These are phyloP conservation scores for Cyprinella venusta DNA, from an alignment of 2,797 vertebrate species.

Conservation along the genomic window DNA sequence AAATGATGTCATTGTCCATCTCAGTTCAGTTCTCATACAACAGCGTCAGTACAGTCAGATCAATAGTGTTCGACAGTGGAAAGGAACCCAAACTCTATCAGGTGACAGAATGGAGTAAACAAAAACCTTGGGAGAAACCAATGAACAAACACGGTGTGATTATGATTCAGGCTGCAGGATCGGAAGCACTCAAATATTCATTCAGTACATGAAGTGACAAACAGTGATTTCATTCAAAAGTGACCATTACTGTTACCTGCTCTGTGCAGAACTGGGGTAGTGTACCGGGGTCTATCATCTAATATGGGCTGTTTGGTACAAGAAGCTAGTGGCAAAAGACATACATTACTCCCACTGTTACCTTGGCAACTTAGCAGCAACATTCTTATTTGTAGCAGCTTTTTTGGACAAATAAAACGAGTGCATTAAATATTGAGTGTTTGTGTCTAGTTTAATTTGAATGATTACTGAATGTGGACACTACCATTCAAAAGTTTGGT, in stretches of 20 bases:
- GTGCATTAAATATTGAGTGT: conserved; percentile 8
- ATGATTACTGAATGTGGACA: not conserved
- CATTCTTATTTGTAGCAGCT: conserved; percentile 17
- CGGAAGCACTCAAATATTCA: too few relatives aligned
- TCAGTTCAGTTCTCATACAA: too few relatives aligned
- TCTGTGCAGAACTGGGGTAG: not conserved
- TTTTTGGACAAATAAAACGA: conserved; percentile 20
- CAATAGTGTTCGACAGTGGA: too few relatives aligned
- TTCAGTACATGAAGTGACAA: not conserved
- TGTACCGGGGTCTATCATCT: not conserved
- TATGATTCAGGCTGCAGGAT: too few relatives aligned
- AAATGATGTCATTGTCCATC: too few relatives aligned
- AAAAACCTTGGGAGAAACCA: too few relatives aligned
- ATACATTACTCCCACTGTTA: conserved; percentile 9
- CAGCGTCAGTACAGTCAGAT: too few relatives aligned
- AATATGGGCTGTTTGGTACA: conserved; percentile 6
- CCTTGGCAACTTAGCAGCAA: conserved; percentile 1
- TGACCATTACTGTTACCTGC: not conserved
- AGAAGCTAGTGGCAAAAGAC: conserved; percentile 26
- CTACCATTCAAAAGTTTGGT: not conserved
- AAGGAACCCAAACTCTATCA: too few relatives aligned
- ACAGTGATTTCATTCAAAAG: conserved; percentile 13
- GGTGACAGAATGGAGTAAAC: too few relatives aligned
- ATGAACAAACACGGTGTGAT: too few relatives aligned
- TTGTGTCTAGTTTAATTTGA: not conserved